Evolutionary conservation across 2,797 vertebrate species (phyloP), one percentile per base, ranked within the genome.

Genomic region (Gymnocypris eckloni): DNA sequence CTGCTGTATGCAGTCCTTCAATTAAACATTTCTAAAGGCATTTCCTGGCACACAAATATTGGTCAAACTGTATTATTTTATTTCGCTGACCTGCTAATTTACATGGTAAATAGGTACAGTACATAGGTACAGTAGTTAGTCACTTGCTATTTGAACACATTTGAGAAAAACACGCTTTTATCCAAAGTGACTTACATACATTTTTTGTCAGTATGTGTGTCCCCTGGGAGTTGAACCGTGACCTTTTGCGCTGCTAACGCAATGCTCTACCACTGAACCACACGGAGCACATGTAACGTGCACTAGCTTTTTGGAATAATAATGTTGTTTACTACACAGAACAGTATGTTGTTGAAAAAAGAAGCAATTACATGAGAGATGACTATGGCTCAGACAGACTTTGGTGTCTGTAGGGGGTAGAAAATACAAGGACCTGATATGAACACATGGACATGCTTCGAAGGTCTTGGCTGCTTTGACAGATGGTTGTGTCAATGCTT

Each of bases 361-460:
- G 33, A 1, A 41, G 39, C 6, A 56, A 15, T n/a, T 56, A n/a
- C 52, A 56, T 41, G 52, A 16, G 75, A 9, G 37, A 39, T 39
- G 20, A n/a, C 50, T 22, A 70, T 12, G 67, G 16, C 11, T 82
- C 54, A 12, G 16, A 56, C 6, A 45, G 66, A 84, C 48, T 5
- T 33, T 25, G 28, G 37, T 69, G 70, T n/a, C 52, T 86, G n/a
- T 28, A 25, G 79, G 61, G 41, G 41, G 52, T 37, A 48, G 73
- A 82, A 79, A 71, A 82, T 73, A 64, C 41, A 61, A 66, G 41
- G 61, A 73, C 48, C 22, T 20, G 25, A 84, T 56, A 28, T 12
- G 9, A 64, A 90, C 91, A 91, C 84, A 86, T 92, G 88, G 91
- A 93, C 92, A 15, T 77, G 82, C 82, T 92, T 89, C 73, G 78